A percentile compares a stretch with the other conserved stretches of the same genome.
Conservation (phyloP, 2,113 vertebrate species). For the Mesoclemmys tuberculata region DNA sequence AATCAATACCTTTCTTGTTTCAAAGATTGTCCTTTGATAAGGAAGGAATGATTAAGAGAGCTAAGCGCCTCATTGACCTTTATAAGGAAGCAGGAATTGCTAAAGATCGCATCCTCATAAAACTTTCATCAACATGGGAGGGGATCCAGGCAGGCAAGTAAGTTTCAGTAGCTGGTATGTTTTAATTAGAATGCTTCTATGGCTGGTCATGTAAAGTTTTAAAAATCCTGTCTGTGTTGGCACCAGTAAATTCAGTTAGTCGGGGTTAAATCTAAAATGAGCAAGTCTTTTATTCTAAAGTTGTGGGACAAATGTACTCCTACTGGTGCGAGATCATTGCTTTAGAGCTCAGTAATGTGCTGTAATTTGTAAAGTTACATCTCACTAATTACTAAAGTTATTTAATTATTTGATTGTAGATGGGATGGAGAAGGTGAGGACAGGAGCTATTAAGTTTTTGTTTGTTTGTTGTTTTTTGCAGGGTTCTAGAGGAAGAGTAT, state of each 20-base stretch:
- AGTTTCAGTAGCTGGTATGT: conserved; percentile 9
- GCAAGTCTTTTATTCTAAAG: not conserved
- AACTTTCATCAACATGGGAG: conserved; percentile 97
- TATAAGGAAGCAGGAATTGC: conserved; percentile 90
- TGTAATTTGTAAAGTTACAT: not conserved
- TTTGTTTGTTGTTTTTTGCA: conserved; percentile 60
- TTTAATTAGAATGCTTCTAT: not conserved
- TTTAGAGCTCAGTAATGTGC: not conserved
- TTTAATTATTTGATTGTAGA: not conserved
- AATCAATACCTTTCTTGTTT: conserved; percentile 21
- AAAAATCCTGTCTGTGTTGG: not conserved
- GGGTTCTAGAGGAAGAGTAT: conserved; percentile 90
- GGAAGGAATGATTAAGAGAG: conserved; percentile 91
- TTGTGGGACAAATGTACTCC: not conserved
- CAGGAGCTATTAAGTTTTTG: not conserved
- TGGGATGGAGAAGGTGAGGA: rapidly evolving
- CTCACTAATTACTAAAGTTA: not conserved
- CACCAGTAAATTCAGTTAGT: not conserved
- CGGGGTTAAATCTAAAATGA: not conserved
- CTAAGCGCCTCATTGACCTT: conserved; percentile 87
- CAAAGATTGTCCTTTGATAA: conserved; percentile 94
- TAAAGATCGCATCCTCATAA: conserved; percentile 94
- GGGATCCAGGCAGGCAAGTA: conserved; percentile 97
- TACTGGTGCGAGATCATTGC: not conserved
- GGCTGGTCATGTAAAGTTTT: not conserved